Conservation (phyloP, 2,888 invertebrate genomes). For the Metacarcinus magister region DNA sequence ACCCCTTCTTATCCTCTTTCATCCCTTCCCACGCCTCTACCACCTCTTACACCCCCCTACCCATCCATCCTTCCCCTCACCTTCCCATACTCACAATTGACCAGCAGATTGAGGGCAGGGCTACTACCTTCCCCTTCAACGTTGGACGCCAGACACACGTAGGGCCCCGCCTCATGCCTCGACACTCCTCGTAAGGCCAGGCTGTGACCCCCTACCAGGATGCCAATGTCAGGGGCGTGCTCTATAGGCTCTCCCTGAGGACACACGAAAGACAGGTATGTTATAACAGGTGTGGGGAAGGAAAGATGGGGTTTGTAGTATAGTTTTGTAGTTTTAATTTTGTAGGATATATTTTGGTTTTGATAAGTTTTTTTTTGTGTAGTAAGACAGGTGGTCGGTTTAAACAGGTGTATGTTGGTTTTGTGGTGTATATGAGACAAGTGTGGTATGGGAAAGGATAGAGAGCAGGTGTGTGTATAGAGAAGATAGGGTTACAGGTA, state of each 20-base stretch:
- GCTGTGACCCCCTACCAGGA: slow-evolving; percentile 70
- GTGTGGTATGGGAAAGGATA: too few species aligned
- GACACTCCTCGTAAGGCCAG: slow-evolving; percentile 70
- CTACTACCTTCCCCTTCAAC: slow-evolving; percentile 78
- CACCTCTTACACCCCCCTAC: neutral
- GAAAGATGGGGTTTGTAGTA: too few species aligned
- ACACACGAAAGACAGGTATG: neutral
- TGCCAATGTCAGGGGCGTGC: slow-evolving; percentile 60
- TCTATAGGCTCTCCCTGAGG: slow-evolving; percentile 57
- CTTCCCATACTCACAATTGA: slow-evolving; percentile 74
- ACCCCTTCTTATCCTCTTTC: neutral
- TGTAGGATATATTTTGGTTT: too few species aligned
- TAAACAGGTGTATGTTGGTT: too few species aligned
- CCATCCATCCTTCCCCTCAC: neutral
- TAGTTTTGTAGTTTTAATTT: too few species aligned
- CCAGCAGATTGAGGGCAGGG: slow-evolving; percentile 63
- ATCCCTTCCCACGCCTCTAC: neutral
- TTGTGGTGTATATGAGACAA: too few species aligned
- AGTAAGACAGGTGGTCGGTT: too few species aligned
- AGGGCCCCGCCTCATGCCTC: slow-evolving; percentile 69
- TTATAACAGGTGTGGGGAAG: too few species aligned
- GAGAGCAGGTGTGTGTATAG: too few species aligned
- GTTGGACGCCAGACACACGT: slow-evolving; percentile 78
- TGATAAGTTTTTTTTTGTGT: too few species aligned
- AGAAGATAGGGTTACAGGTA: too few species aligned